Conservation (phyloP, 37 sponge, comb jelly and placozoan genomes). For the Tethya wilhelma region DNA sequence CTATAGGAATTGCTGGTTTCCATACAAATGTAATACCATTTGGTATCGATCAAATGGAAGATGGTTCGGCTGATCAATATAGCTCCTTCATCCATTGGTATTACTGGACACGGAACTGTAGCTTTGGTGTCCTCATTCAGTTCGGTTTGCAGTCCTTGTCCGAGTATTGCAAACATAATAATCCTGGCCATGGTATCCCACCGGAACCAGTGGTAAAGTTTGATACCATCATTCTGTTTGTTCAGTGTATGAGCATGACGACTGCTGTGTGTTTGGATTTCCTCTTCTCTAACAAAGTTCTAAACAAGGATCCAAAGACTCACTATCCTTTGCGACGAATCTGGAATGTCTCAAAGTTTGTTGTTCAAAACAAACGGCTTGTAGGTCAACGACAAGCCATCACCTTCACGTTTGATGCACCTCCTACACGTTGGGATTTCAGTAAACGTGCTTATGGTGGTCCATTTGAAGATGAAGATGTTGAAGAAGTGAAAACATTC, state of each 20-base stretch:
- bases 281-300: conserved; percentile 12
- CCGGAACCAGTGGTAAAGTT: not conserved
- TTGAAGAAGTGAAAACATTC: conserved; percentile 56
- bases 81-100: conserved; percentile 68
- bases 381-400: conserved; percentile 37
- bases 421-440: conserved; percentile 21
- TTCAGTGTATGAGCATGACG: conserved; percentile 8
- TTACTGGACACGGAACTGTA: conserved; percentile 50
- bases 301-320: conserved; percentile 44
- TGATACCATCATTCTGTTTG: not conserved
- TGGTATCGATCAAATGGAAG: conserved; percentile 62
- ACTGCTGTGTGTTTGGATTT: conserved; percentile 34
- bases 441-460: conserved; percentile 47
- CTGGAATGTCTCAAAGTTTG: conserved; percentile 22
- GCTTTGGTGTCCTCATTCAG: not conserved
- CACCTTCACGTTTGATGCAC: conserved; percentile 27
- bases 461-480: conserved; percentile 48
- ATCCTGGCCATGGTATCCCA: no score
- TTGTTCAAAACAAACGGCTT: conserved; percentile 1
- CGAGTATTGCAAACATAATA: conserved; percentile 4
- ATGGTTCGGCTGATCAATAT: conserved; percentile 43
- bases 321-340: conserved; percentile 44
- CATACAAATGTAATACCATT: conserved; percentile 57
- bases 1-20: conserved; percentile 53
- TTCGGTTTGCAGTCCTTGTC: not conserved